phyloP scores from a whole-genome alignment of 2,797 vertebrate species.

The Dallia pectoralis region DNA sequence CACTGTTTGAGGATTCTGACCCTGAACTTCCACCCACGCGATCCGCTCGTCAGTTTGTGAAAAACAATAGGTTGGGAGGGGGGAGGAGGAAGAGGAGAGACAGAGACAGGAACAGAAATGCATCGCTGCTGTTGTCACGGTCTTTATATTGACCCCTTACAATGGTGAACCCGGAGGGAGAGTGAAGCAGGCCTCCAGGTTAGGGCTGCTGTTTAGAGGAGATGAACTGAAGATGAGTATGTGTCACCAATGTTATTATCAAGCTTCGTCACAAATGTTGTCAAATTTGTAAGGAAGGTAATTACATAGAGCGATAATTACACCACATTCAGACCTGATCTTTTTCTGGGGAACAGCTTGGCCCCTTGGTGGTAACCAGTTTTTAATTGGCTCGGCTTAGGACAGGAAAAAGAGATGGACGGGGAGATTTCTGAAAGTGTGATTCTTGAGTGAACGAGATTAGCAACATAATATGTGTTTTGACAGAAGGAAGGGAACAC shows the following conservation, averaged over 20 bases:
- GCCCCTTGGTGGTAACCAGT: slow-evolving; percentile 71
- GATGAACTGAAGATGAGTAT: slow-evolving; percentile 9
- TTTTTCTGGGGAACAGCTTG: slow-evolving; percentile 62
- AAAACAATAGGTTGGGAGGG: slow-evolving; percentile 15
- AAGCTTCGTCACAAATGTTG: neutral
- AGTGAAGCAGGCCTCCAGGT: no score
- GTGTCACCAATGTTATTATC: neutral
- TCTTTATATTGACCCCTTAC: neutral
- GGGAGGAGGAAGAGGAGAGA: neutral
- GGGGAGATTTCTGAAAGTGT: slow-evolving; percentile 43
- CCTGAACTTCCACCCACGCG: slow-evolving; percentile 68
- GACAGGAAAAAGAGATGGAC: slow-evolving; percentile 20
- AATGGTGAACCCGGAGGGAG: no score
- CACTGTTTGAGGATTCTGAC: slow-evolving; percentile 57
- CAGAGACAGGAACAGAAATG: slow-evolving; percentile 16
- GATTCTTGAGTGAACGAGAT: slow-evolving; percentile 54
- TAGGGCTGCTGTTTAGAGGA: no score
- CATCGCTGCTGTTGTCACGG: neutral
- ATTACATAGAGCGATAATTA: slow-evolving; percentile 61
- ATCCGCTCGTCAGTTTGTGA: slow-evolving; percentile 63
- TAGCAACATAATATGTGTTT: slow-evolving; percentile 61
- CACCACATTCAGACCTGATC: slow-evolving; percentile 64
- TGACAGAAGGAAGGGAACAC: slow-evolving; percentile 37
- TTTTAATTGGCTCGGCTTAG: slow-evolving; percentile 69
- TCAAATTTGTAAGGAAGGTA: neutral